A percentile compares a stretch with the other conserved stretches of the same genome.
phyloP scores from a whole-genome alignment of 2,888 invertebrate species.

The Polydrusus cervinus region DNA sequence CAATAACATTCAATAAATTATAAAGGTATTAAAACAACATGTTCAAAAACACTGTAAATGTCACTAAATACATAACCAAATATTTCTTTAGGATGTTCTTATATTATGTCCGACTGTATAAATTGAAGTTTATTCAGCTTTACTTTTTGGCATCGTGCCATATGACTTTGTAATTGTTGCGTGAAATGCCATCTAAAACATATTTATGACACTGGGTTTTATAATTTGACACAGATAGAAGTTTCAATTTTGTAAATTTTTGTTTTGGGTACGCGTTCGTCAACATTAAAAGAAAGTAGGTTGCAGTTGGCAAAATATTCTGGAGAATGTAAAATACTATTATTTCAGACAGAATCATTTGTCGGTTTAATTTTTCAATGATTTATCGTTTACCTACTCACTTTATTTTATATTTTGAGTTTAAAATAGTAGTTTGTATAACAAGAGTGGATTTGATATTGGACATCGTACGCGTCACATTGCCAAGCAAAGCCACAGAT shows the following conservation, averaged over 20 bases:
- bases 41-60: conserved; percentile 41
- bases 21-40: not conserved
- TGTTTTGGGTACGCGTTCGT: conserved; percentile 20
- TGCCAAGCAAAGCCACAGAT: too few relatives aligned
- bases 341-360: not conserved
- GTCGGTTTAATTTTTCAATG: not conserved
- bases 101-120: not conserved
- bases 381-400: not conserved
- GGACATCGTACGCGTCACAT: too few relatives aligned
- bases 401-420: not conserved
- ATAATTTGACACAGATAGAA: conserved; percentile 27
- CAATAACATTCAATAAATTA: too few relatives aligned
- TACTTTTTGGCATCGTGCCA: conserved; percentile 15
- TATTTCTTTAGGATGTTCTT: conserved; percentile 34
- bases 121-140: conserved; percentile 16
- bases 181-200: conserved; percentile 23
- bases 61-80: conserved; percentile 31
- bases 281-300: conserved; percentile 17
- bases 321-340: conserved; percentile 12
- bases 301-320: conserved; percentile 22
- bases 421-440: too few relatives aligned
- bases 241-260: conserved; percentile 14
- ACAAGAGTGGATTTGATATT: too few relatives aligned
- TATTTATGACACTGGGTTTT: conserved; percentile 24
- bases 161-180: conserved; percentile 22